Base-by-base conservation (phyloP, 1,140 invertebrate species). In the Aphelinus certus region DNA sequence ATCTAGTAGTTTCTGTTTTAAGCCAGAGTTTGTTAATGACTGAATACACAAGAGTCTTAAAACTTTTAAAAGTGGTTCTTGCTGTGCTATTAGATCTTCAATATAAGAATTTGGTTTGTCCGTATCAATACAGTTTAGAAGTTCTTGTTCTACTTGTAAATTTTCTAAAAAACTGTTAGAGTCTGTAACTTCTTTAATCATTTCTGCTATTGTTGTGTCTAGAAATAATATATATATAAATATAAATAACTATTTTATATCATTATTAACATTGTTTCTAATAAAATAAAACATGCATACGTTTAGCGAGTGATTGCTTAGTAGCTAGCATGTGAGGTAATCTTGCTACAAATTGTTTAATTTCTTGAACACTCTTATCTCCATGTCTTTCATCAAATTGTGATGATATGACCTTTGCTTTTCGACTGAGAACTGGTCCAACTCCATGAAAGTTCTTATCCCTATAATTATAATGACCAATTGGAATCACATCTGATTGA, bases 381-480 rank as follows among this genome's bases (percentile, higher is more conserved):
- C 91, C 91, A 83, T 95, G 94, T 60, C 93, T 90, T 83, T 97
- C 95, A 84, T 97, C 95, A 85, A 96, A 91, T 84, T 97, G 94
- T 0, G 92, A 91, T 72, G 95, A 93, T 56, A 98, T 95, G 6
- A 93, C 87, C 84, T 94, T 96, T 0, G 96, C 96, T 87, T 97
- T 97, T 80, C 92, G 93, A 63, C 94, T 96, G 1, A 99, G 87
- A 53, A 94, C 91, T 64, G 93, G 91, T 26, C 96, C 96, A 45
- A 98, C 95, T 73, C 94, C 95, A 85, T 95, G 96, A 83, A 99
- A 98, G 87, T 96, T 97, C 88, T 95, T 96, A 85, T 98, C 97
- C 60, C 97, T 91, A 10, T 88, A 84, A 81, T 68, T 67, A 71
- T 62, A 53, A 71, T 72, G 55, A 70, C 43, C 2, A 58, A 72